phyloP scores from a whole-genome alignment of 2,888 invertebrate genomes.

The Ellobium chinense region DNA sequence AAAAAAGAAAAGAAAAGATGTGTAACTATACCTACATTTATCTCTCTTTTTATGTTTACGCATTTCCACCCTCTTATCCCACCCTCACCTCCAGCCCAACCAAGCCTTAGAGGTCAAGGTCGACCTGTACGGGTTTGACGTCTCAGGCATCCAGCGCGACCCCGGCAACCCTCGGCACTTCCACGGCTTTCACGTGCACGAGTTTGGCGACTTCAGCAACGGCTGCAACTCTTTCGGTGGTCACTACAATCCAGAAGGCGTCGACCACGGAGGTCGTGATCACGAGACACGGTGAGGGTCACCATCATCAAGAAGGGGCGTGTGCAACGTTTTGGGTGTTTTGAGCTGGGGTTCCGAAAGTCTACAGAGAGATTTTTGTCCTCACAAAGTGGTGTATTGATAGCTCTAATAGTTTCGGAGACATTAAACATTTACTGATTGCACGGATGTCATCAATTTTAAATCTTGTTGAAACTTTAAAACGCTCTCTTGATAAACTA shows the following conservation, averaged over 20 bases:
- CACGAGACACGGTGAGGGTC: slow-evolving; percentile 22
- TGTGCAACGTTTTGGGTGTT: no score
- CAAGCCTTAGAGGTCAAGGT: background rate
- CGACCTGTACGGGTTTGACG: background rate
- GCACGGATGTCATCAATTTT: no score
- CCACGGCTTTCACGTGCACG: slow-evolving; percentile 43
- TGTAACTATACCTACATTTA: background rate
- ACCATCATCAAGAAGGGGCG: no score
- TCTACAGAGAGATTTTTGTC: background rate
- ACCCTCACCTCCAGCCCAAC: background rate
- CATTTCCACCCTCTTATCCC: background rate
- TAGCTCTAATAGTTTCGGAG: background rate
- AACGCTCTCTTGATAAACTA: no score
- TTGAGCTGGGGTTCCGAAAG: no score
- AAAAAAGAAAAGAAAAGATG: no score
- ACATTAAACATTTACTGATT: no score
- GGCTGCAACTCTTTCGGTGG: slow-evolving; percentile 50
- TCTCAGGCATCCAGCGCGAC: background rate
- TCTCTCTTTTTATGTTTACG: background rate
- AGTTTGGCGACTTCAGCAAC: slow-evolving; percentile 47
- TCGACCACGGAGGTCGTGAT: slow-evolving; percentile 42
- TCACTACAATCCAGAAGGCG: slow-evolving; percentile 49
- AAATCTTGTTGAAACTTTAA: no score
- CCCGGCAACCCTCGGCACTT: background rate
- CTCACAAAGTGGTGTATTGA: background rate